Percentiles rank a stretch among this genome's conserved stretches.
Evolutionary conservation across 2,888 invertebrate genomes (phyloP).

Genomic region (Drosophila helvetica): DNA sequence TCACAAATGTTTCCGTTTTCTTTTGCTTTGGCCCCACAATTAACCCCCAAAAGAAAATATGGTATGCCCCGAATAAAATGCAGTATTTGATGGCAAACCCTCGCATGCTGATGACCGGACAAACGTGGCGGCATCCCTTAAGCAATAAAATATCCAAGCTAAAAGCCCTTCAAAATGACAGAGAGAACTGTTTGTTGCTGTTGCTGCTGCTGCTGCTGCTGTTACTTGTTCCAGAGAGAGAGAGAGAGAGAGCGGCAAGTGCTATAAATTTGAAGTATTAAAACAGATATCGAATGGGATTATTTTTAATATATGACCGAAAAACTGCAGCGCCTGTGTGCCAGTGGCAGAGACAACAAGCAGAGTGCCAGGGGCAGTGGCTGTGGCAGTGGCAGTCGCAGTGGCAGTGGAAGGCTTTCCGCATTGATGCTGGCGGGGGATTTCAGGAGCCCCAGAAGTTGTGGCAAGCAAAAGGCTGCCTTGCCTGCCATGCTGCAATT

Average conservation of each 20-base stretch:
- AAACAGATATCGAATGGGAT: slow-evolving; percentile 76
- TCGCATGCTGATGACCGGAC: slow-evolving; percentile 51
- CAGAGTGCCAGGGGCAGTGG: slow-evolving; percentile 36
- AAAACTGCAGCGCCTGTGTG: slow-evolving; percentile 9
- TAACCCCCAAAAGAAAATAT: background rate
- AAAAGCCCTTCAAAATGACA: slow-evolving; percentile 75
- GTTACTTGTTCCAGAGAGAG: slow-evolving; percentile 42
- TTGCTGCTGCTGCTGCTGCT: slow-evolving; percentile 31
- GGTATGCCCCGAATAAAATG: slow-evolving; percentile 1
- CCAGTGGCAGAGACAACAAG: slow-evolving; percentile 47
- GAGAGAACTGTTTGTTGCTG: slow-evolving; percentile 41
- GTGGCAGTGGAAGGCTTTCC: slow-evolving; percentile 25
- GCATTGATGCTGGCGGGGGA: slow-evolving; percentile 52
- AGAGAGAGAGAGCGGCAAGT: slow-evolving; percentile 31
- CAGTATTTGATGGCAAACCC: slow-evolving; percentile 36
- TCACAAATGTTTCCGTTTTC: too few species aligned
- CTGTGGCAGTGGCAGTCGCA: slow-evolving; percentile 15
- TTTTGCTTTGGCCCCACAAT: background rate
- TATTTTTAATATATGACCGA: slow-evolving; percentile 74
- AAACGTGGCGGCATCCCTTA: slow-evolving; percentile 58
- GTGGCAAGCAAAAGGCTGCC: slow-evolving; percentile 34
- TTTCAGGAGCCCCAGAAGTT: slow-evolving; percentile 7
- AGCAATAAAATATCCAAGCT: slow-evolving; percentile 74
- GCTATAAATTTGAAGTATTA: slow-evolving; percentile 76
- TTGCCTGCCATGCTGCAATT: slow-evolving; percentile 51